Base-by-base conservation (phyloP, 2,888 invertebrate genomes). In the Leucania comma region DNA sequence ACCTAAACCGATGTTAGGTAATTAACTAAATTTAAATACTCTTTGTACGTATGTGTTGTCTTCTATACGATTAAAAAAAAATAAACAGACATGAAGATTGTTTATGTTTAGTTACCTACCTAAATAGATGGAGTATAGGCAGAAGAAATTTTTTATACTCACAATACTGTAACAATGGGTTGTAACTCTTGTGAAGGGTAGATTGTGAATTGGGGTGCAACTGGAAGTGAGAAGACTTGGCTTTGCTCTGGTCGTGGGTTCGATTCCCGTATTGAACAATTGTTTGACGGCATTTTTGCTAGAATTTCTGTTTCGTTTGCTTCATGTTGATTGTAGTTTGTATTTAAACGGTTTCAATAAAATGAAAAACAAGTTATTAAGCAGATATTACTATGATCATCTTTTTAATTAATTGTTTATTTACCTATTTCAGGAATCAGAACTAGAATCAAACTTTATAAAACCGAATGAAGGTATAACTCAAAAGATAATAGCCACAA, bases 381-480 rank as follows among this genome's bases (percentile, higher is more conserved):
- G 35, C 35, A 32, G 35, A 17, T 60, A n/a, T n/a, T n/a, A n/a
- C n/a, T n/a, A n/a, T n/a, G n/a, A 56, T n/a, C n/a, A 26, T 22
- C 17, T 29, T 22, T 1, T 29, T 14, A 29, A 38, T 38, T 38
- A 38, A 38, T 38, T 38, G 14, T 12, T 50, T 51, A 29, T 22
- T 3, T n/a, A 2, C 48, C 14, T 10, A 24, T 74, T 66, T 14
- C 59, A 73, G 73, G 59, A 42, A 26, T 50, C 42, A 1, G 48
- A 67, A 32, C 17, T 50, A 60, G 72, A 63, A 26, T 17, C 20
- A 14, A 24, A 26, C 1, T 12, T 6, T 1, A 17, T 3, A 1
- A 54, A 20, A 59, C 9, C 14, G 12, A 54, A 48, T 26, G 48
- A 26, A 42, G 26, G 26, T 3, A 5, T 24, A 4, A 22, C 22